Conservation (phyloP, 2,888 invertebrate species). For the Stenodera caucasica region DNA sequence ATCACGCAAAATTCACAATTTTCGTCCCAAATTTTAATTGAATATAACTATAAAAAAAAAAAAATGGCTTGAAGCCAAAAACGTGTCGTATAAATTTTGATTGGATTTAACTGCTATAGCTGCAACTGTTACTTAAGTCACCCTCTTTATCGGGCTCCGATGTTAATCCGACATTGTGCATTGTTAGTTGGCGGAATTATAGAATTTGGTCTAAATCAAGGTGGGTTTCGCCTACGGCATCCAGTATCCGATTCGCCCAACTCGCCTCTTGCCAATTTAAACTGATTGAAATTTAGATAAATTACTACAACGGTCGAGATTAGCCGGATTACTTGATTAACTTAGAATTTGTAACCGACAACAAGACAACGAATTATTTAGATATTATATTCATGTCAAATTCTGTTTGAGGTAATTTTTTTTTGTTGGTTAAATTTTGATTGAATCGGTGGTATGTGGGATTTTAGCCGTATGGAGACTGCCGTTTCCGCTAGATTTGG, state of each 20-base stretch:
- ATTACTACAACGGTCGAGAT: conserved; percentile 36
- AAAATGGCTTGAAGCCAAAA: too few relatives aligned
- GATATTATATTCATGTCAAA: conserved; percentile 8
- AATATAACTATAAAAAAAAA: too few relatives aligned
- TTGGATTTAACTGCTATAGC: too few relatives aligned
- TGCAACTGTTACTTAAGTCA: conserved; percentile 33
- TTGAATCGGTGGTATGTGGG: too few relatives aligned
- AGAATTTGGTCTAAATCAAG: conserved; percentile 39
- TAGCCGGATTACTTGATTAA: conserved; percentile 33
- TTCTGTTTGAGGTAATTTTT: too few relatives aligned
- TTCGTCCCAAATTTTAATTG: neutral
- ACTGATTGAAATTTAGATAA: conserved; percentile 45
- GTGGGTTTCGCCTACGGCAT: conserved; percentile 27
- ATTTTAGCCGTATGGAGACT: neutral
- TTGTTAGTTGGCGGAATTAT: conserved; percentile 45
- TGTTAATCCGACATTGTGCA: conserved; percentile 42
- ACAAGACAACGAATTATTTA: neutral
- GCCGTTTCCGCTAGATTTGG: conserved; percentile 7
- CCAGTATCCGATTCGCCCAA: conserved; percentile 7
- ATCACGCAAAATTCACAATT: conserved; percentile 29
- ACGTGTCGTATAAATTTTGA: too few relatives aligned
- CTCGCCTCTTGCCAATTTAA: conserved; percentile 39
- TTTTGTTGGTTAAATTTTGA: too few relatives aligned
- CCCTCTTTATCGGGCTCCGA: conserved; percentile 43
- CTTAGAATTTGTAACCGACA: conserved; percentile 26